Base-by-base conservation (phyloP, 2,113 vertebrate species). In the Pandion haliaetus region DNA sequence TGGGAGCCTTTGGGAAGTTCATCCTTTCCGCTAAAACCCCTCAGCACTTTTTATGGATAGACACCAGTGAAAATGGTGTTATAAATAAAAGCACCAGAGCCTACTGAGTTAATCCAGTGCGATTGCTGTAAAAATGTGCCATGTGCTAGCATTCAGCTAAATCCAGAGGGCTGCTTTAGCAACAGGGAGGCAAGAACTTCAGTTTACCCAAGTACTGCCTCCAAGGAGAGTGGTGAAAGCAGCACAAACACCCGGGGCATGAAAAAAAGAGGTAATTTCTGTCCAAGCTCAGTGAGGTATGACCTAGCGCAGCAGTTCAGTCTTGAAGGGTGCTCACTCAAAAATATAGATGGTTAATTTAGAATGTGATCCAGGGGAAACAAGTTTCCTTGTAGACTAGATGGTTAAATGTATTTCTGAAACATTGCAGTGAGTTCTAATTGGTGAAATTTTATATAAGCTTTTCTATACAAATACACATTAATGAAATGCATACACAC, bases 21-120 rank as follows among this genome's bases (percentile, higher is more conserved):
- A n/a, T 44, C 12, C 55, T 70, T 86, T 58, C 76, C 0, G 0
- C 25, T 70, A 50, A 77, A 73, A 42, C 0, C 5, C 9, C 17
- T 65, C 36, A 66, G 40, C 6, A 10, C 9, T 45, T 76, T 80
- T 80, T 66, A 54, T 18, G 40, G 16, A 67, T 5, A 47, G 59
- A 52, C 26, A 59, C 14, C 44, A 89, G 78, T 76, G 8, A 87
- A 94, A 89, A 90, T 1, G 0, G 5, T 57, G 10, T 49, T 94
- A 67, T 20, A 72, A 82, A 91, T 63, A 57, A 84, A 73, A 92
- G 6, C 20, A 44, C 14, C 67, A 81, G 77, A 78, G 31, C 44
- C 47, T 72, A 28, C 1, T 12, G 42, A 74, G 45, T 69, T 67
- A 82, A 71, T 72, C 73, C 54, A 85, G 36, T 24, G 49, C 87